phyloP scores from a whole-genome alignment of 2,797 vertebrate genomes.

The Gila robusta region DNA sequence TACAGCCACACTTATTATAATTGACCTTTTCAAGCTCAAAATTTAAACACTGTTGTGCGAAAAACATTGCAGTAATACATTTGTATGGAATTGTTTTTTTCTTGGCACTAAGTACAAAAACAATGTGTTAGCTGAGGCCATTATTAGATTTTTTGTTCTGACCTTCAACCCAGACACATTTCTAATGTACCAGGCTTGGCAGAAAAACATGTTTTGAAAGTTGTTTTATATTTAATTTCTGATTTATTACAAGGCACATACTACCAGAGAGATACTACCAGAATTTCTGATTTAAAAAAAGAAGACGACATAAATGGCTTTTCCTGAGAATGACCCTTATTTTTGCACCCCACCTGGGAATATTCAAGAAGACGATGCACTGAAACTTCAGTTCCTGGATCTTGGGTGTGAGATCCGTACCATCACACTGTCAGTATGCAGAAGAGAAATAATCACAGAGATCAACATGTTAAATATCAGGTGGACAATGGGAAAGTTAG shows the following conservation, averaged over 20 bases:
- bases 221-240: background rate
- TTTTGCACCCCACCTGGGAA: conserved; percentile 86
- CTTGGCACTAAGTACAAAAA: background rate
- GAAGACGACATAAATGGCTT: background rate
- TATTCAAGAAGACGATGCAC: conserved; percentile 99
- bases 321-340: background rate
- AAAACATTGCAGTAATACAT: background rate
- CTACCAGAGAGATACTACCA: background rate
- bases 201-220: conserved; percentile 26
- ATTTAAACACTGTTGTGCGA: background rate
- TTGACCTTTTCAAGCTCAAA: background rate
- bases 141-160: conserved; percentile 6
- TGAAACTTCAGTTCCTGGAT: conserved; percentile 99
- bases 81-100: background rate
- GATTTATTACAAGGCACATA: background rate
- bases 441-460: background rate
- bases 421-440: conserved; percentile 86
- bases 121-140: background rate
- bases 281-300: background rate
- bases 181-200: background rate
- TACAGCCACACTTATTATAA: conserved; percentile 2
- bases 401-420: conserved; percentile 96
- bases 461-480: conserved; percentile 25
- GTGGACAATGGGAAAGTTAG: conserved; percentile 17
- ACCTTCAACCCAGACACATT: conserved; percentile 25